Base-by-base conservation (phyloP, 2,113 vertebrate species). In the Passer montanus region DNA sequence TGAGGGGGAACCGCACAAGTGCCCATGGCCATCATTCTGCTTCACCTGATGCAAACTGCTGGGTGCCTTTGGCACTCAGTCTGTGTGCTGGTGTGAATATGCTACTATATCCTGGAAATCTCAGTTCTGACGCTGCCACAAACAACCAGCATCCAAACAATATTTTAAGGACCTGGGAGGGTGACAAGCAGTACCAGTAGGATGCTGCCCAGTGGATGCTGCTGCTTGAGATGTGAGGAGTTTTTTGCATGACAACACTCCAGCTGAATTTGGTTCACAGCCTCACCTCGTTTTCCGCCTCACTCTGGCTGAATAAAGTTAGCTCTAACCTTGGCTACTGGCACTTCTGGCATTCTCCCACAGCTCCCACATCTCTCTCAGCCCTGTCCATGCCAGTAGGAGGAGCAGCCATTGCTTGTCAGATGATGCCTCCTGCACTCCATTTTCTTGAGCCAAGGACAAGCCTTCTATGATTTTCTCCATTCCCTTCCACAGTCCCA, bases 11-110 rank as follows among this genome's bases (percentile, higher is more conserved):
- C 26, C 30, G 68, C 26, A 31, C 0, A 0, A 35, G 16, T 10
- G 9, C 31, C 49, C 44, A 11, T 0, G 0, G 24, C 30, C 27
- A 44, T 12, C 1, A 0, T 41, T 56, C 82, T 77, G 47, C 41
- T 78, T 94, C 43, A 58, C 60, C 21, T 7, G 11, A 43, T 47
- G 15, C 62, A 83, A 72, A 47, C 35, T 68, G 59, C 33, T 41
- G 35, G 27, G 33, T 76, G 28, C 69, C n/a, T 70, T 73, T 24
- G 11, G n/a, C 8, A 11, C 46, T 41, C 44, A 72, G 16, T 44
- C 37, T 87, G 31, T 53, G 72, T 92, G 33, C 43, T 0, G 0
- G 35, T 56, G 39, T 66, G 55, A 84, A 62, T 37, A 31, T 55
- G 37, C 26, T 84, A 31, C 31, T 53, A 3, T 16, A 18, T 9